Conservation (phyloP, 1,140 invertebrate genomes). For the Ganaspis sp. region DNA sequence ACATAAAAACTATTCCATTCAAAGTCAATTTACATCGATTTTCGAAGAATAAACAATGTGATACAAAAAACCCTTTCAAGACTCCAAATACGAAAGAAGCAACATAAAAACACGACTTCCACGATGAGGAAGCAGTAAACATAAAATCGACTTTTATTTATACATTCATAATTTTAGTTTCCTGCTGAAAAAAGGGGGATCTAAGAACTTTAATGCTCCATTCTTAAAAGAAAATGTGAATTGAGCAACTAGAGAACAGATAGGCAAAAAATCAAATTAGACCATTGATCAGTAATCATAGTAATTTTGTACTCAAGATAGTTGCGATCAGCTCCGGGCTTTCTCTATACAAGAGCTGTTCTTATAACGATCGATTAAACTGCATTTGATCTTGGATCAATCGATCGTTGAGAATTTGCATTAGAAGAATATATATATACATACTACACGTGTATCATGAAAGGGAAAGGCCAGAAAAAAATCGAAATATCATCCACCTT, state of each 20-base stretch:
- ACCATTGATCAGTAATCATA: slow-evolving; percentile 13
- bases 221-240: neutral
- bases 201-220: neutral
- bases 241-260: neutral
- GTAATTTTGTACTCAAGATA: slow-evolving; percentile 10
- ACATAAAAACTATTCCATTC: too few species aligned
- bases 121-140: too few species aligned
- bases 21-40: too few species aligned
- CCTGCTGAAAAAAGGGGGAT: neutral
- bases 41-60: too few species aligned
- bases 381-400: slow-evolving; percentile 1
- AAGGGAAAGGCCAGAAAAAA: slow-evolving; percentile 9
- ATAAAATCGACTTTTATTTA: too few species aligned
- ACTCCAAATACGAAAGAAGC: too few species aligned
- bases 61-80: too few species aligned
- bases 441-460: neutral
- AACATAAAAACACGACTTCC: too few species aligned
- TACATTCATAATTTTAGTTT: neutral
- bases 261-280: neutral
- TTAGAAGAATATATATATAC: slow-evolving; percentile 3
- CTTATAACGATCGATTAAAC: neutral
- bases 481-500: neutral
- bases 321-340: slow-evolving; percentile 3
- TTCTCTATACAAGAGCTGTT: neutral
- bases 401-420: slow-evolving; percentile 8